A percentile compares a stretch with the other conserved stretches of the same genome.
phyloP scores from a whole-genome alignment of 2,797 vertebrate species.

The Galagoides demidoff region DNA sequence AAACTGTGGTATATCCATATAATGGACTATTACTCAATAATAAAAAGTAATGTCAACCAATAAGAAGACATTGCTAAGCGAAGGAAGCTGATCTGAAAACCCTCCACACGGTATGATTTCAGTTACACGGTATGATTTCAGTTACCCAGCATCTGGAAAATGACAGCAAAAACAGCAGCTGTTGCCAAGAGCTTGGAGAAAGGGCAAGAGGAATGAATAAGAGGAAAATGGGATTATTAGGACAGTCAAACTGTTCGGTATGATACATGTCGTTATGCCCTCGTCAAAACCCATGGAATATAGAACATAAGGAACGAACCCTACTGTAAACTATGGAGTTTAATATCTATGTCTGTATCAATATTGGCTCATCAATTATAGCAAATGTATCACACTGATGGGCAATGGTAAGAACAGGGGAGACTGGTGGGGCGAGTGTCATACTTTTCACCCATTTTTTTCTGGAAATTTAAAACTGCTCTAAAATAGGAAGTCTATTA shows the following conservation, averaged over 20 bases:
- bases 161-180: not conserved
- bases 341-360: not conserved
- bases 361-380: not conserved
- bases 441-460: conserved; percentile 1
- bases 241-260: not conserved
- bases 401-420: not conserved
- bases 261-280: not conserved
- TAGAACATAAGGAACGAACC: not conserved
- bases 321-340: not conserved
- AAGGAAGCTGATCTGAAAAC: not conserved
- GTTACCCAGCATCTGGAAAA: not conserved
- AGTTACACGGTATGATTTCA: not conserved
- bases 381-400: not conserved
- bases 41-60: not conserved
- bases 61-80: not conserved
- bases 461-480: not conserved
- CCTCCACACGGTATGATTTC: not conserved
- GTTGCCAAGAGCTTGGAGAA: not conserved
- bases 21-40: conserved; percentile 4
- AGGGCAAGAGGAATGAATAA: not conserved
- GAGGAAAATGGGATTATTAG: not conserved
- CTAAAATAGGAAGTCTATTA: conserved; percentile 1
- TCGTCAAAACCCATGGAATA: not conserved
- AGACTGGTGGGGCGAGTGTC: not conserved
- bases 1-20: not conserved